Evolutionary conservation across 2,797 vertebrate genomes (phyloP), one percentile per base, ranked within the genome.

Genomic region (Iguana delicatissima): DNA sequence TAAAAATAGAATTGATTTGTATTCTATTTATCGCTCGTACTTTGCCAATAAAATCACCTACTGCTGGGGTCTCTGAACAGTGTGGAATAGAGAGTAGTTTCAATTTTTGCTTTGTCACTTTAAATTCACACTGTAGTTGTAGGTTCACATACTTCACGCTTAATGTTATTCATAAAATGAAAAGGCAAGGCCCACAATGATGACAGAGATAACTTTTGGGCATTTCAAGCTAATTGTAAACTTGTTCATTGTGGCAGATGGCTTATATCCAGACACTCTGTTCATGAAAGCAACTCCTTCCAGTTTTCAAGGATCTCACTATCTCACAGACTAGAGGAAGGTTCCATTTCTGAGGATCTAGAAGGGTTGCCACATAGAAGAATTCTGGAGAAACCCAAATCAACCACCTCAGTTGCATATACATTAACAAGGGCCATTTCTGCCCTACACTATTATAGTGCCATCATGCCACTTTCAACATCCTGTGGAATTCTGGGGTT

Each of bases 1-100:
- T n/a, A 89, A 93, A 93, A 95, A 91, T 29, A 87, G 69, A 72
- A 91, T 1, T 74, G 50, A 46, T 88, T 69, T 1, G 0, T 77
- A 26, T 80, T 89, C 59, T 79, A 9, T 84, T 86, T 89, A 79
- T 92, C 14, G n/a, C 16, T 80, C 2, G 88, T 92, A 88, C 86
- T 91, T 26, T 64, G 82, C 84, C 13, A 35, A 35, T 86, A 90
- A 85, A 86, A 55, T 0, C 46, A 80, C 26, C 62, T 22, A 35
- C 50, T 46, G 35, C 52, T 50, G 83, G 62, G 55, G 24, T 42
- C 42, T 85, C 8, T 83, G 26, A 91, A 7, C 88, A 3, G 24
- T 80, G 22, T 5, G 86, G 89, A 91, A 90, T 74, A 62, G 83
- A 55, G 46, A 0, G 14, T 64, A 89, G 22, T 1, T 89, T 74